phyloP scores from a whole-genome alignment of 2,797 vertebrate species.

The Capromys pilorides region DNA sequence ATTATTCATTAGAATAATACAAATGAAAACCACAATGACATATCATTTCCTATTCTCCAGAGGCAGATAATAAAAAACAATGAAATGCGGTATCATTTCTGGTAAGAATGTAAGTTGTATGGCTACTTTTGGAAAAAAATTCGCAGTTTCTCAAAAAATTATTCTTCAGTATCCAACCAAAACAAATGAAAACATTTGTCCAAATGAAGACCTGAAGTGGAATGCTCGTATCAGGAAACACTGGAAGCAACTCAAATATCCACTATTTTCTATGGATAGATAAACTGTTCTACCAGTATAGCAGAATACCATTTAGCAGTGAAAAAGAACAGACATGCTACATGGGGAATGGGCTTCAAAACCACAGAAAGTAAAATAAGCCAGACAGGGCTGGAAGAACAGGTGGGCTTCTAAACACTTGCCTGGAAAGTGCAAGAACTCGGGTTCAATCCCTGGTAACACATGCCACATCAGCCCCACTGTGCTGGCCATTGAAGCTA shows the following conservation, averaged over 20 bases:
- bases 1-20: background rate
- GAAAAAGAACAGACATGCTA: background rate
- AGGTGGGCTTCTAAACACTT: no score
- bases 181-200: slow-evolving; percentile 1
- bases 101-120: background rate
- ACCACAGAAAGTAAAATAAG: slow-evolving; percentile 16
- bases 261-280: background rate
- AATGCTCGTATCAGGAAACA: background rate
- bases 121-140: background rate
- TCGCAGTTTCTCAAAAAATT: slow-evolving; percentile 38
- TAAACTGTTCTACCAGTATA: background rate
- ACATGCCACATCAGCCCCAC: no score
- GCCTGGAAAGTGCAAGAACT: no score
- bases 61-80: slow-evolving; percentile 24
- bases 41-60: background rate
- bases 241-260: background rate
- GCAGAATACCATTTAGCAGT: background rate
- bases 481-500: no score
- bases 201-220: background rate
- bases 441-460: no score
- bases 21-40: slow-evolving; percentile 14
- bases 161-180: background rate
- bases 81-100: background rate
- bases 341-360: background rate
- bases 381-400: background rate